A percentile compares a stretch with the other conserved stretches of the same genome.
phyloP scores from a whole-genome alignment of 2,797 vertebrate species.

The Aselliscus stoliczkanus region DNA sequence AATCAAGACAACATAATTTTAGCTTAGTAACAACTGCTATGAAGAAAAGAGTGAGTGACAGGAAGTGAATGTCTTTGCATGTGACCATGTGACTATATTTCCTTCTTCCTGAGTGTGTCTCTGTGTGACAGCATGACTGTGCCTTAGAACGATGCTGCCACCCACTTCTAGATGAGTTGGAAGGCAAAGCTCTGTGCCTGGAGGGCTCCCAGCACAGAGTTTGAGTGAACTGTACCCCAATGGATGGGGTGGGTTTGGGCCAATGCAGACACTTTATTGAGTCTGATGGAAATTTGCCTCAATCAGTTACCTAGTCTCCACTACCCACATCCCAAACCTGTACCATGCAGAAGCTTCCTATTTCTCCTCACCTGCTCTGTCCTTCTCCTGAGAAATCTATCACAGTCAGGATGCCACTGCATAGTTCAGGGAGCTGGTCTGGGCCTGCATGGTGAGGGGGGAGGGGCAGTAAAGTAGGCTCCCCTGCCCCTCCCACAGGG shows the following conservation, averaged over 20 bases:
- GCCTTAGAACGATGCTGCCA: not conserved
- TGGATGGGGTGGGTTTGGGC: rapidly evolving
- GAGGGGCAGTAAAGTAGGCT: no score
- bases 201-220: not conserved
- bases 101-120: not conserved
- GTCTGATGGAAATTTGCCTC: not conserved
- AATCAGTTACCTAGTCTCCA: not conserved
- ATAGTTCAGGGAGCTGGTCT: not conserved
- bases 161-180: not conserved
- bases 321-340: rapidly evolving
- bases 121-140: not conserved
- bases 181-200: not conserved
- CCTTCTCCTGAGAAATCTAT: not conserved
- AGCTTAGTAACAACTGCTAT: not conserved
- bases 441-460: not conserved
- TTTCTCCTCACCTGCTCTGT: not conserved
- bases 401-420: no score
- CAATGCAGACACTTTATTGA: not conserved
- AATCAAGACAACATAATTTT: not conserved
- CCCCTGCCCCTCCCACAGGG: rapidly evolving
- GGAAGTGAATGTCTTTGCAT: not conserved
- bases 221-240: rapidly evolving
- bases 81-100: not conserved
- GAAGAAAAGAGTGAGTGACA: not conserved
- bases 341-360: no score